Evolutionary conservation across 2,797 vertebrate genomes (phyloP).

Genomic region (Chanos chanos): DNA sequence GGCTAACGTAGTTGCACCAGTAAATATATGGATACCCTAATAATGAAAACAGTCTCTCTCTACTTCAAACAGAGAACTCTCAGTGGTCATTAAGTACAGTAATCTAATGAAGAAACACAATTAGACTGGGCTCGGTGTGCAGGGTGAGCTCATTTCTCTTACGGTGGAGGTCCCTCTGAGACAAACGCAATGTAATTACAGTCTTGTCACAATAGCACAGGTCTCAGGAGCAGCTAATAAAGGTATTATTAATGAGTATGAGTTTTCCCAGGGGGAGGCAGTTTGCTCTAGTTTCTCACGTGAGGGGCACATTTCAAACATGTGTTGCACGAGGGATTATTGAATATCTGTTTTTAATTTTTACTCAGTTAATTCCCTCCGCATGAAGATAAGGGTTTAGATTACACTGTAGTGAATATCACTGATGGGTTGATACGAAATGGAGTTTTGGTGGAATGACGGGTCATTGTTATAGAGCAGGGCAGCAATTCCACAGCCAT

Average conservation of each 20-base stretch:
- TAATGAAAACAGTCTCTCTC: too few relatives aligned
- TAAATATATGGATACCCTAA: too few relatives aligned
- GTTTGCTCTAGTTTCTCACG: neutral
- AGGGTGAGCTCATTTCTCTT: neutral
- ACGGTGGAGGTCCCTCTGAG: neutral
- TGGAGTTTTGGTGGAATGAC: too few relatives aligned
- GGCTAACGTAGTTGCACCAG: too few relatives aligned
- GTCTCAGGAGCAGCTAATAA: neutral
- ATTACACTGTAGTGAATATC: too few relatives aligned
- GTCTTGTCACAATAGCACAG: neutral
- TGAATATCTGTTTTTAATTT: neutral
- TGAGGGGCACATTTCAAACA: neutral
- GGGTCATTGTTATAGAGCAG: too few relatives aligned
- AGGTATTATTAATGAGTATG: slow-evolving; percentile 8
- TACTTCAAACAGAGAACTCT: too few relatives aligned
- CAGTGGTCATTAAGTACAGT: too few relatives aligned
- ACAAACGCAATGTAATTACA: neutral
- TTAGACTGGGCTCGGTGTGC: neutral
- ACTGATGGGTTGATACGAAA: too few relatives aligned
- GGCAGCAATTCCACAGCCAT: neutral
- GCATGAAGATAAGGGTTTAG: too few relatives aligned
- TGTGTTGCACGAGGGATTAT: neutral
- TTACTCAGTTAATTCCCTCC: neutral
- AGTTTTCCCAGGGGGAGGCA: neutral
- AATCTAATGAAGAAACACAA: slow-evolving; percentile 4